phyloP scores from a whole-genome alignment of 2,888 invertebrate species.

The Luperina nickerlii region DNA sequence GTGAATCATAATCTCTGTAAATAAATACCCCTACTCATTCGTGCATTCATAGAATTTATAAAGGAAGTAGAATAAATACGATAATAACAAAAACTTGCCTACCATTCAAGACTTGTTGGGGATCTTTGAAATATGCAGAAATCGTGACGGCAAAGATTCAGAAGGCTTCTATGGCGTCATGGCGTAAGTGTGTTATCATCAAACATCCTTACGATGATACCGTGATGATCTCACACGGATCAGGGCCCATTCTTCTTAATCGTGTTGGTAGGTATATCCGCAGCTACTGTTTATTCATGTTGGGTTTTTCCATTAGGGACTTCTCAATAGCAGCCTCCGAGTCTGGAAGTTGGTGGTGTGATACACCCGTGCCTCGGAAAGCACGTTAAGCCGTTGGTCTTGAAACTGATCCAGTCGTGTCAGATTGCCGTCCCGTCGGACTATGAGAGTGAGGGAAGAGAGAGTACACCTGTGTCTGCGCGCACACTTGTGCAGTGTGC shows the following conservation, averaged over 20 bases:
- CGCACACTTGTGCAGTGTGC: neutral
- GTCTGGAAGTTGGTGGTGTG: neutral
- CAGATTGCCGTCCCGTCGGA: neutral
- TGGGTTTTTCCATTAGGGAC: neutral
- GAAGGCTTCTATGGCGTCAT: conserved; percentile 62
- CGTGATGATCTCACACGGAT: conserved; percentile 66
- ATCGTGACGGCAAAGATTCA: conserved; percentile 58
- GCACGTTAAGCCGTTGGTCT: neutral
- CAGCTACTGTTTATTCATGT: neutral
- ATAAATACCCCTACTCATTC: conserved; percentile 15
- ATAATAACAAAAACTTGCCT: conserved; percentile 52
- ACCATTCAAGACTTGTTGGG: conserved; percentile 21
- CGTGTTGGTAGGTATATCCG: conserved; percentile 11
- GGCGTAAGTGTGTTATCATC: conserved; percentile 64
- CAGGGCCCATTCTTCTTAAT: conserved; percentile 46
- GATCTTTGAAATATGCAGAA: conserved; percentile 59
- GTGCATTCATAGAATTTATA: conserved; percentile 31
- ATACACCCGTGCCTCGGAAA: neutral
- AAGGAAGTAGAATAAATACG: conserved; percentile 52
- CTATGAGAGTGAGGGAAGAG: neutral
- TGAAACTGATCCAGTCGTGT: neutral
- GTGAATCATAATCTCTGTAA: conserved; percentile 1
- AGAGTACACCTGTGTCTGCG: neutral
- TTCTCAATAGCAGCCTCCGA: neutral
- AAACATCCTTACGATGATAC: conserved; percentile 67